A percentile compares a stretch with the other conserved stretches of the same genome.
Conservation (phyloP, 2,113 vertebrate genomes). For the Felis chaus region DNA sequence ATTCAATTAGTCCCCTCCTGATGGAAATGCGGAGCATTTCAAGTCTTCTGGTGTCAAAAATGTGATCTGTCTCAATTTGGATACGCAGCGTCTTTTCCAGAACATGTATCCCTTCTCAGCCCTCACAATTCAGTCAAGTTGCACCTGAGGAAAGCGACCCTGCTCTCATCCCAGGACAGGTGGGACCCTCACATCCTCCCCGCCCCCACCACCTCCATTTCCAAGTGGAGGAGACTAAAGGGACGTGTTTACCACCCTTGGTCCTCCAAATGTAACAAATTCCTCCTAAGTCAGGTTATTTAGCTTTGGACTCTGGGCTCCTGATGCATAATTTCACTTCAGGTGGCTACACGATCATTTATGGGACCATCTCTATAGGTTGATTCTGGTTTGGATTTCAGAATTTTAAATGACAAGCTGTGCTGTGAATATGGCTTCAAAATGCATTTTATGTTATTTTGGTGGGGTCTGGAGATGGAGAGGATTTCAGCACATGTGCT, state of each 20-base stretch:
- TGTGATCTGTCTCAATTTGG: background rate
- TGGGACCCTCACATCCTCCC: fast-evolving
- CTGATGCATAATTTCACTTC: background rate
- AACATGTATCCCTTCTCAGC: background rate
- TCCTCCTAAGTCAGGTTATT: background rate
- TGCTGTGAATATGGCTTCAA: background rate
- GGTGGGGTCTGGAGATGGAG: background rate
- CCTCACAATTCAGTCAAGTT: background rate
- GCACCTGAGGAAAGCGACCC: background rate
- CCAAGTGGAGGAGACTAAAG: background rate
- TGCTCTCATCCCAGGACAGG: background rate
- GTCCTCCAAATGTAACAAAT: background rate
- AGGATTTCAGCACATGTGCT: background rate
- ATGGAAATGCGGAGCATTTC: background rate
- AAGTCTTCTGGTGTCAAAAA: background rate
- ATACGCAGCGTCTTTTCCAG: background rate
- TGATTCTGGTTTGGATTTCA: background rate
- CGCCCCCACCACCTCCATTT: background rate
- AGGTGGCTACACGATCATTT: background rate
- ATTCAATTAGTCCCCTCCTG: background rate
- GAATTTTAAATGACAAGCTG: background rate
- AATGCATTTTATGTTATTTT: background rate
- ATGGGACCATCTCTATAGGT: background rate
- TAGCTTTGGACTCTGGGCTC: background rate
- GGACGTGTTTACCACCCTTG: background rate